Base-by-base conservation (phyloP, 2,888 invertebrate genomes). In the Leptinotarsa rubiginosa region DNA sequence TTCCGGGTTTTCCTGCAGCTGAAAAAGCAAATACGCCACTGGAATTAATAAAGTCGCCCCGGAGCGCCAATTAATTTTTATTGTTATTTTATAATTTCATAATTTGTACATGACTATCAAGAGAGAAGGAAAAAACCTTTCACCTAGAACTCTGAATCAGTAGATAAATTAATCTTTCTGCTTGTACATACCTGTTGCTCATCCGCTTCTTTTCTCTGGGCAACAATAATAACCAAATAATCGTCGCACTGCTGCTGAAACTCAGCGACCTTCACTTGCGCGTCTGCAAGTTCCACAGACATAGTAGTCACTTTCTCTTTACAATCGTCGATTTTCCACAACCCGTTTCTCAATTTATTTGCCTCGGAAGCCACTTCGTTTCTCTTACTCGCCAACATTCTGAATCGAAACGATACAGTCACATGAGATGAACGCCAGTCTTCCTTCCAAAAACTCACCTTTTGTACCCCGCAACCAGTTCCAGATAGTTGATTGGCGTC, bases 311-410 rank as follows among this genome's bases (percentile, higher is more conserved):
- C 97, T 86, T 93, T 94, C 78, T 89, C 91, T 49, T 94, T 92
- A 0, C 97, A 96, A 83, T 97, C 96, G 81, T 96, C 94, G 72
- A 97, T 95, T 88, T 97, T 97, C 65, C 92, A 93, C 67, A 97
- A 88, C 7, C 97, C 97, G 84, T 93, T 95, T 62, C 94, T 89
- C 41, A 97, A 88, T 85, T 96, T 96, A 86, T 94, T 94, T 1
- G 95, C 94, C 80, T 93, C 92, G 16, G 91, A 87, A 0, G 94
- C 92, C 41, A 95, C 88, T 84, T 94, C 93, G 15, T 87, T 85
- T 16, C 96, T 91, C 85, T 97, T 97, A 69, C 89, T 87, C 65
- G 90, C 90, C 52, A 97, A 86, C 89, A 96, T 92, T 74, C 94
- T 95, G 54, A 49, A 66, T 69, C 70, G 62, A 65, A 68, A 73